Evolutionary conservation across 53 echinoderm and acorn worm species (phyloP).

Genomic region (Crossaster papposus): DNA sequence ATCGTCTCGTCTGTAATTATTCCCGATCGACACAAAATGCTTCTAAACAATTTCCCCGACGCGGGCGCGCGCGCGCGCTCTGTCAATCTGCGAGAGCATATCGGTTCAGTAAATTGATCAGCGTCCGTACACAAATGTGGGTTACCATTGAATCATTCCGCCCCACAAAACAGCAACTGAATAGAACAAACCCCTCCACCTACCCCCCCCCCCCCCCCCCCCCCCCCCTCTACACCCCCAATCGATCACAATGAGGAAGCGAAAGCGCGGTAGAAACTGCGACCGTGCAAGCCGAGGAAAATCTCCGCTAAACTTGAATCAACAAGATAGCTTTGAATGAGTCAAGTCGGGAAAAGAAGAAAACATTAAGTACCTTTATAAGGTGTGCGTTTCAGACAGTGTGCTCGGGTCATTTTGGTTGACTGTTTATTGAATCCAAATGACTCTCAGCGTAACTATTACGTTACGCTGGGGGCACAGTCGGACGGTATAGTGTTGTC

Average conservation of each 20-base stretch:
- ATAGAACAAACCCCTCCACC: neutral
- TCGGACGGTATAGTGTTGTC: neutral
- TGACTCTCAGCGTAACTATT: constrained; percentile 57
- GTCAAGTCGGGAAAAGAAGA: neutral
- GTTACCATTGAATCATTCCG: constrained; percentile 49
- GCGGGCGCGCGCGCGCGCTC: neutral
- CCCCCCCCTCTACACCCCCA: too few relatives aligned
- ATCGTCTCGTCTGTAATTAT: neutral
- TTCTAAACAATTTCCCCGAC: neutral
- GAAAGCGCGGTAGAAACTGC: neutral
- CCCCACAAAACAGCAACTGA: constrained; percentile 48
- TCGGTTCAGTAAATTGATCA: constrained; percentile 34
- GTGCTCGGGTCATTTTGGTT: neutral
- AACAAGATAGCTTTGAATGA: constrained; percentile 34
- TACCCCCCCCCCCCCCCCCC: too few relatives aligned
- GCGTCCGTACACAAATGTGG: constrained; percentile 5
- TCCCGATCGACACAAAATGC: constrained; percentile 4
- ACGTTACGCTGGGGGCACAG: constrained; percentile 35
- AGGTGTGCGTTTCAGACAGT: too few relatives aligned
- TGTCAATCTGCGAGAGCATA: neutral
- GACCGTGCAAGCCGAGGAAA: constrained; percentile 4
- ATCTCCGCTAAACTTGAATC: constrained; percentile 48
- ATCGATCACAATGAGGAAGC: constrained; percentile 46
- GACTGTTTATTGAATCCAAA: constrained; percentile 59
- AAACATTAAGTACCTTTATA: neutral